phyloP scores from a whole-genome alignment of 2,888 invertebrate genomes.

The Carterocephalus palaemon region DNA sequence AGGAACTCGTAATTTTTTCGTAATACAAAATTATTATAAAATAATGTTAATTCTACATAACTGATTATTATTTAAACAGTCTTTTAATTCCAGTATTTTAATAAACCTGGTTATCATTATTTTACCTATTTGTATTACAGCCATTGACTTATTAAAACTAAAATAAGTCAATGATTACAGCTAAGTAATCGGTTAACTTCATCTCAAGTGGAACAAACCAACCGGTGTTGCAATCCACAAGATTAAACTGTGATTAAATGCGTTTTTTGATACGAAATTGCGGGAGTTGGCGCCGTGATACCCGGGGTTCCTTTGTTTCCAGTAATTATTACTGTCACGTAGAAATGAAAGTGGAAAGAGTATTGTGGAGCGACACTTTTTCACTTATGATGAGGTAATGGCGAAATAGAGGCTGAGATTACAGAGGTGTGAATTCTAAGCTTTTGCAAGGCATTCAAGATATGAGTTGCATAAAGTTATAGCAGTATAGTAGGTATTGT shows the following conservation, averaged over 20 bases:
- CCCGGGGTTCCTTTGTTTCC: constrained; percentile 19
- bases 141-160: no score
- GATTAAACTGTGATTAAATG: constrained; percentile 64
- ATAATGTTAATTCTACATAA: no score
- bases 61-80: no score
- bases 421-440: background rate
- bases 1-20: no score
- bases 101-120: no score
- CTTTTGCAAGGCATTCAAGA: background rate
- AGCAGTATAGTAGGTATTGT: background rate
- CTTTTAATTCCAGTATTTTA: no score
- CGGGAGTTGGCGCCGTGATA: constrained; percentile 26
- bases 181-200: no score
- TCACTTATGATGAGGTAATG: constrained; percentile 22
- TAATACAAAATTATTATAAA: no score
- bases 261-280: constrained; percentile 46
- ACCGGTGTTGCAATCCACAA: constrained; percentile 47
- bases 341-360: constrained; percentile 14
- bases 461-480: background rate
- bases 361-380: constrained; percentile 22
- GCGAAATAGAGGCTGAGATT: constrained; percentile 12
- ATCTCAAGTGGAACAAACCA: constrained; percentile 36
- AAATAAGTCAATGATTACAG: background rate
- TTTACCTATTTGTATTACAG: no score
- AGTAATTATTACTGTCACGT: constrained; percentile 22